phyloP scores from a whole-genome alignment of 2,797 vertebrate species.

The Bucorvus abyssinicus region DNA sequence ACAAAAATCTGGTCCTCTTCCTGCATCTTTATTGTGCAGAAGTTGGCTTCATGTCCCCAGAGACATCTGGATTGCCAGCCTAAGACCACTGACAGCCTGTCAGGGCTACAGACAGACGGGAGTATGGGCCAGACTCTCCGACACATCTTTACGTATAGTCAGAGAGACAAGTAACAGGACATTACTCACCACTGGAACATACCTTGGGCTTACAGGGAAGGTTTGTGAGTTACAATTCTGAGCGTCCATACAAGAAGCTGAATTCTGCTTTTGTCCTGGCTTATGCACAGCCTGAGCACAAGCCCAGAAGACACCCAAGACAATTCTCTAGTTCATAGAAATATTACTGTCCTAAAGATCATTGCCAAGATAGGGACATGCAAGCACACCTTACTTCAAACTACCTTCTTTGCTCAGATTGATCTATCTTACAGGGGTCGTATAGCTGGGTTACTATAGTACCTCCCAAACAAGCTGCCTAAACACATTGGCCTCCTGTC shows the following conservation, averaged over 20 bases:
- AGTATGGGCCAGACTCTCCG: neutral
- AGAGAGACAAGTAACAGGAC: neutral
- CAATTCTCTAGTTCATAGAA: neutral
- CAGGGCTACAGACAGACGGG: rapidly evolving
- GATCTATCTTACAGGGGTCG: neutral
- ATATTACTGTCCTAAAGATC: neutral
- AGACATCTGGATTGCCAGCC: neutral
- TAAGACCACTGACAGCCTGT: neutral
- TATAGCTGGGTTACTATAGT: neutral
- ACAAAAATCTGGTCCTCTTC: neutral
- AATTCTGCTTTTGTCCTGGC: neutral
- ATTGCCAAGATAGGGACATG: neutral
- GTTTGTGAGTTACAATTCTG: neutral
- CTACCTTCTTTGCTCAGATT: neutral
- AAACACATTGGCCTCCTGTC: neutral
- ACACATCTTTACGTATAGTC: neutral
- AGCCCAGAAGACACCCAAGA: neutral
- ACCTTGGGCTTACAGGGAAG: neutral
- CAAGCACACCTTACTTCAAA: neutral
- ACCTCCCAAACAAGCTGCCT: neutral
- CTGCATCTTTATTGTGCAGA: neutral
- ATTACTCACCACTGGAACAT: rapidly evolving
- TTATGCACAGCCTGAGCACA: rapidly evolving
- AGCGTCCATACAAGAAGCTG: neutral
- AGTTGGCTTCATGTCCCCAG: neutral